phyloP scores from a whole-genome alignment of 2,797 vertebrate species.

The Pteronotus mesoamericanus region DNA sequence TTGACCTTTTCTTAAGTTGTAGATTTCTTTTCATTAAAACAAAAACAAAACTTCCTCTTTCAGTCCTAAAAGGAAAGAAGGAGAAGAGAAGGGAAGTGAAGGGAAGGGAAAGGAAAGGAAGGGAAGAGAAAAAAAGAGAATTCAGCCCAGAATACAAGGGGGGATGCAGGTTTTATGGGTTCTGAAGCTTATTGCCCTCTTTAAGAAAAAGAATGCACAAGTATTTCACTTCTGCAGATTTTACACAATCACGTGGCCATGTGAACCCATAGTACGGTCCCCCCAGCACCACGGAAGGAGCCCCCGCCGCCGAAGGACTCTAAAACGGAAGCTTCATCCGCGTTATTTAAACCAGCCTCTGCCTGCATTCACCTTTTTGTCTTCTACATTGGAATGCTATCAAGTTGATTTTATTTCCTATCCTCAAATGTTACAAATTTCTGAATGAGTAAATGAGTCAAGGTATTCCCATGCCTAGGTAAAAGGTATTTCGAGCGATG shows the following conservation, averaged over 20 bases:
- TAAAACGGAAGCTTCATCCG: neutral
- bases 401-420: neutral
- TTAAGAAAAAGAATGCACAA: neutral
- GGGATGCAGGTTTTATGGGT: neutral
- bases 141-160: neutral
- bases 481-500: neutral
- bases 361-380: neutral
- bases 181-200: neutral
- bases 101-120: neutral
- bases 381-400: neutral
- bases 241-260: neutral
- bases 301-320: neutral
- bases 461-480: neutral
- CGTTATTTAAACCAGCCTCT: neutral
- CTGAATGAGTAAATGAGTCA: neutral
- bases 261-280: neutral
- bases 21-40: neutral
- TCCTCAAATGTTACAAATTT: neutral
- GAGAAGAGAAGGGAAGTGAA: neutral
- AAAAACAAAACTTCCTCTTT: neutral
- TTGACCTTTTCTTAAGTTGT: neutral
- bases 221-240: neutral
- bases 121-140: neutral
- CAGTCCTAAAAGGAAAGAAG: neutral
- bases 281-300: neutral